Evolutionary conservation across 2,797 vertebrate species (phyloP).

Genomic region (Rhinoraja longicauda): DNA sequence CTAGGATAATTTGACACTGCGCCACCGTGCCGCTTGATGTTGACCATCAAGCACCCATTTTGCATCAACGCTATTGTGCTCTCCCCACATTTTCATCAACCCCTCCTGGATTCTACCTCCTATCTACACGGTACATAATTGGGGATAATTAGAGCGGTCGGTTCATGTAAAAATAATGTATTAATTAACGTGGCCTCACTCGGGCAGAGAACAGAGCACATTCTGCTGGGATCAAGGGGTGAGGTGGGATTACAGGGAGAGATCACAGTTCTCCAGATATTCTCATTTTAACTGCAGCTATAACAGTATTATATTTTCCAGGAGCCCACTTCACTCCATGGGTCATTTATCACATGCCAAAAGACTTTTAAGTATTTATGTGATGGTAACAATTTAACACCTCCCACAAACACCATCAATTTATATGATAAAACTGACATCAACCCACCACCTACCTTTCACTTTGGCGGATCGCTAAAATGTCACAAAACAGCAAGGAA

Average conservation of each 20-base stretch:
- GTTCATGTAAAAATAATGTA: background rate
- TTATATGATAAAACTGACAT: constrained; percentile 6
- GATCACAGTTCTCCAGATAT: background rate
- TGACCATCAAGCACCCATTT: no score
- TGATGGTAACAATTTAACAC: background rate
- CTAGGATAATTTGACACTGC: no score
- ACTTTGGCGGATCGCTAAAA: background rate
- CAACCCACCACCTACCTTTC: background rate
- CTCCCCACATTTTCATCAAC: no score
- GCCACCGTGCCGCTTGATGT: no score
- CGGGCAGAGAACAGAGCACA: background rate
- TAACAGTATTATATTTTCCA: background rate
- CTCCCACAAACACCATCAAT: background rate
- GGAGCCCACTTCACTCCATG: background rate
- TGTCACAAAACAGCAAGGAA: background rate
- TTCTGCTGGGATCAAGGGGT: no score
- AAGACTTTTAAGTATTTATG: background rate
- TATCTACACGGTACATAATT: no score
- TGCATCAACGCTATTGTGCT: no score
- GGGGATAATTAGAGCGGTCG: no score
- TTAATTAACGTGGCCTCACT: background rate
- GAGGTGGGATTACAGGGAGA: background rate
- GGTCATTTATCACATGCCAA: background rate
- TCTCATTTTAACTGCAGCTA: background rate
- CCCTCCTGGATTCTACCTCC: no score